Evolutionary conservation across 2,113 vertebrate species (phyloP).

Genomic region (Corythornis madagascariensis): DNA sequence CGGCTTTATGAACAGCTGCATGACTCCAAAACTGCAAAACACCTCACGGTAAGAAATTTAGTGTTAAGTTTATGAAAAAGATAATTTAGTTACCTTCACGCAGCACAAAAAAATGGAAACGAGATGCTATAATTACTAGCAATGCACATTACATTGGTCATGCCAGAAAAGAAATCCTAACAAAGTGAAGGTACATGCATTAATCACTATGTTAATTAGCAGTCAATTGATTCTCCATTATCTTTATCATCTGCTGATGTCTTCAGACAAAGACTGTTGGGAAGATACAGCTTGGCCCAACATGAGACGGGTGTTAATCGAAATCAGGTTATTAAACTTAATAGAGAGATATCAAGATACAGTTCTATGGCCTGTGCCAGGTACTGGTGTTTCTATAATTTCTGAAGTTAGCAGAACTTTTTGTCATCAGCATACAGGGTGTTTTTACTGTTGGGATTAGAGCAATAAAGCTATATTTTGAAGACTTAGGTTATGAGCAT

Average conservation of each 20-base stretch:
- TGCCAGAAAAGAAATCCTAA: neutral
- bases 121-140: neutral
- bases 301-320: neutral
- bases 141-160: neutral
- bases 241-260: neutral
- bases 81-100: neutral
- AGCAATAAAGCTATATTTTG: fast-evolving
- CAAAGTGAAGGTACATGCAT: neutral
- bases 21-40: neutral
- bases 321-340: neutral
- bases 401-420: neutral
- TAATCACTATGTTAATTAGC: neutral
- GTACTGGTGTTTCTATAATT: neutral
- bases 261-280: neutral
- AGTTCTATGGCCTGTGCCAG: neutral
- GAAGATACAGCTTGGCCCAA: neutral
- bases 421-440: neutral
- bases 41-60: neutral
- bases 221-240: neutral
- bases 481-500: neutral
- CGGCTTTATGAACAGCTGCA: neutral
- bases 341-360: neutral
- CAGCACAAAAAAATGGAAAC: neutral
- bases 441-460: neutral
- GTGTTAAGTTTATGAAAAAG: neutral